Conservation (phyloP, 2,888 invertebrate genomes). For the Tigriopus californicus region DNA sequence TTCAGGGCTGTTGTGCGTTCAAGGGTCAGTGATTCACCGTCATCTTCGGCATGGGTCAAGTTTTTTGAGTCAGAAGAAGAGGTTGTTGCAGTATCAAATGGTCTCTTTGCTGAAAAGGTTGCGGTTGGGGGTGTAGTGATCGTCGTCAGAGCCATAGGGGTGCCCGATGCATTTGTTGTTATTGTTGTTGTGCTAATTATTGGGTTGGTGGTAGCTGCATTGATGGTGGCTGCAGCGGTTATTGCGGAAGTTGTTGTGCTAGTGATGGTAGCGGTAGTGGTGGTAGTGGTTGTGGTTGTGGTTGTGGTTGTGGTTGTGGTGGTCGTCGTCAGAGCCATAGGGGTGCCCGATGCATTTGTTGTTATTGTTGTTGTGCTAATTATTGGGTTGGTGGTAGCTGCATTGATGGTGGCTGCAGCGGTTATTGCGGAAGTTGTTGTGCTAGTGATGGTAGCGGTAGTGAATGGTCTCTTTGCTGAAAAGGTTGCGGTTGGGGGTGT, state of each 20-base stretch:
- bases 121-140: not conserved
- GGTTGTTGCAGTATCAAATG: no score
- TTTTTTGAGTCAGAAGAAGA: no score
- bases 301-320: slow-evolving; percentile 6
- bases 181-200: not conserved
- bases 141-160: not conserved
- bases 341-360: not conserved
- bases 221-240: not conserved
- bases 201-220: not conserved
- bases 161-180: not conserved
- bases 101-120: not conserved
- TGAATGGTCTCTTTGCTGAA: not conserved
- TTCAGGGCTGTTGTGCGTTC: not conserved
- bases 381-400: not conserved
- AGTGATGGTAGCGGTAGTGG: slow-evolving; percentile 3
- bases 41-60: no score
- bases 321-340: not conserved
- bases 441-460: no score
- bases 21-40: not conserved
- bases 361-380: not conserved
- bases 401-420: not conserved
- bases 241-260: slow-evolving; percentile 6
- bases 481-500: not conserved
- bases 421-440: slow-evolving; percentile 4
- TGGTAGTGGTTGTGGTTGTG: not conserved